Base-by-base conservation (phyloP, 2,888 invertebrate species). In the Blastobasis adustella region DNA sequence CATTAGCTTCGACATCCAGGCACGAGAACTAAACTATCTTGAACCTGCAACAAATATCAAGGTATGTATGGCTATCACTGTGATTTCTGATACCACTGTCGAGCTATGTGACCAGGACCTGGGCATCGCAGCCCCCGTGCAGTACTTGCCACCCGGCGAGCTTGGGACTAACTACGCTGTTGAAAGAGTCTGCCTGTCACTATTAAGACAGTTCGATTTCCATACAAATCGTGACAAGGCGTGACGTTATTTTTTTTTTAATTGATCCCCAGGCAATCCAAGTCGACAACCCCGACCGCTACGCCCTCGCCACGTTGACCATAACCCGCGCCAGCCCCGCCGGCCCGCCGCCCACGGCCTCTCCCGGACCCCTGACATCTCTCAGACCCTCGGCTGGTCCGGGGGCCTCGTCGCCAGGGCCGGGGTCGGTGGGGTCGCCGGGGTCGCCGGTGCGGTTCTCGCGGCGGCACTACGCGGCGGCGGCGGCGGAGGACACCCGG, bases 91-190 rank as follows among this genome's bases (percentile, higher is more conserved):
- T n/a, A n/a, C n/a, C n/a, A n/a, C n/a, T n/a, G n/a, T n/a, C n/a
- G n/a, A n/a, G n/a, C n/a, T n/a, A n/a, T n/a, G n/a, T n/a, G 97
- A 97, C 82, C 96, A 96, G 74, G 95, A 96, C 67, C 71, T 89
- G 43, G 95, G 95, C 37, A 94, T 96, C 61, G 92, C 92, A 63
- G 93, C 95, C 0, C 91, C 93, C 0, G 90, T 96, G 46, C 89
- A 90, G 63, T 95, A 94, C 80, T 87, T 91, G 0, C 91, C 93
- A 54, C 91, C 93, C 58, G 90, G 91, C n/a, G 93, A 93, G n/a
- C n/a, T n/a, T n/a, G n/a, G n/a, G n/a, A n/a, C n/a, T n/a, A n/a
- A n/a, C n/a, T n/a, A n/a, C n/a, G n/a, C n/a, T n/a, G n/a, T n/a
- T n/a, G n/a, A n/a, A n/a, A n/a, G n/a, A n/a, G n/a, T n/a, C n/a